phyloP scores from a whole-genome alignment of 2,113 vertebrate genomes.

The Galbula dea region DNA sequence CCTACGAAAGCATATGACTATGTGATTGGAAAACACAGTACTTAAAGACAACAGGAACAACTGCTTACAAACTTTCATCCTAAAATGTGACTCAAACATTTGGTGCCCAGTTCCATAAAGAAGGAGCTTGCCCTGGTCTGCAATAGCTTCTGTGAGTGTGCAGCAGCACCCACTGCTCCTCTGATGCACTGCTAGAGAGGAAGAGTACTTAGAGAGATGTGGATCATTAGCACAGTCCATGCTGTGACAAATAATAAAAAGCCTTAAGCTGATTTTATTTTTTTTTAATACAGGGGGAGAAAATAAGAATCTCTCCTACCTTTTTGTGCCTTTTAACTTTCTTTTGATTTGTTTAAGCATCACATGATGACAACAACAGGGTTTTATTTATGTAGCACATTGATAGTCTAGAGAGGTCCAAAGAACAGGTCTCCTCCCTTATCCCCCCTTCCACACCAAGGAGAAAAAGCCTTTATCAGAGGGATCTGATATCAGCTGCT shows the following conservation, averaged over 20 bases:
- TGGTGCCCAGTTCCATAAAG: background rate
- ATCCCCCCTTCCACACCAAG: background rate
- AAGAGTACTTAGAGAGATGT: background rate
- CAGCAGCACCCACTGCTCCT: background rate
- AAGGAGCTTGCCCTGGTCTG: background rate
- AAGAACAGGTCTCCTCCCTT: background rate
- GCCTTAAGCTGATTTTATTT: background rate
- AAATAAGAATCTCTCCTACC: background rate
- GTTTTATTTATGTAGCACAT: background rate
- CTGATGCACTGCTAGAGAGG: background rate
- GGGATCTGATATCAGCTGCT: background rate
- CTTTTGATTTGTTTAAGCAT: background rate
- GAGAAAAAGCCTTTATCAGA: background rate
- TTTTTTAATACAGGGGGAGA: background rate
- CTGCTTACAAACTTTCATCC: background rate
- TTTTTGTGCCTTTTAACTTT: background rate
- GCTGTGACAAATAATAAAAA: background rate
- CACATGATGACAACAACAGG: background rate
- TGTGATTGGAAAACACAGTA: background rate
- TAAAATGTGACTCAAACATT: background rate
- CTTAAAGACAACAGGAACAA: background rate
- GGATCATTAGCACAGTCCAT: background rate
- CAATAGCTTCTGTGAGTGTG: fast-evolving
- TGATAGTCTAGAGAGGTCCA: background rate
- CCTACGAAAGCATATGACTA: background rate